Conservation (phyloP, 2,888 invertebrate genomes). For the Caradrina kadenii region DNA sequence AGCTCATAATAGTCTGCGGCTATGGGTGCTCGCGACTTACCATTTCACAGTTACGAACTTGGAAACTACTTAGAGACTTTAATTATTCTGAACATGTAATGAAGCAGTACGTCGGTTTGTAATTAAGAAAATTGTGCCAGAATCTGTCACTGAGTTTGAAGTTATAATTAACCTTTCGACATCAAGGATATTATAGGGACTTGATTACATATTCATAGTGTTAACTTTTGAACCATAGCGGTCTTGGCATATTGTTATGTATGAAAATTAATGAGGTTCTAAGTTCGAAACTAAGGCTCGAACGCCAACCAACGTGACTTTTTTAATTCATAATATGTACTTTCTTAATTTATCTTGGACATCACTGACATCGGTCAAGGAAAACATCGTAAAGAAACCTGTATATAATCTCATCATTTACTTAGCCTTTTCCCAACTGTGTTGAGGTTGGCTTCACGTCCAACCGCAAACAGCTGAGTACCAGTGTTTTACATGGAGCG, state of each 20-base stretch:
- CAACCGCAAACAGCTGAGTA: too few species aligned
- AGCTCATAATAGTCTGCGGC: conserved; percentile 47
- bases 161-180: conserved; percentile 55
- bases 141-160: conserved; percentile 58
- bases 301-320: too few species aligned
- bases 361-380: too few species aligned
- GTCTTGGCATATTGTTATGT: too few species aligned
- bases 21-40: conserved; percentile 37
- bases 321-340: too few species aligned
- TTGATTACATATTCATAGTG: conserved; percentile 21
- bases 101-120: conserved; percentile 56
- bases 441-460: too few species aligned
- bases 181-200: conserved; percentile 16
- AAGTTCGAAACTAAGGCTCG: too few species aligned
- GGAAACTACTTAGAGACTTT: conserved; percentile 64
- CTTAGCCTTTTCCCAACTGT: too few species aligned
- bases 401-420: too few species aligned
- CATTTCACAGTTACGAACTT: conserved; percentile 58
- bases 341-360: too few species aligned
- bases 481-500: too few species aligned
- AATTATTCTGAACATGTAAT: conserved; percentile 65
- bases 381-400: too few species aligned
- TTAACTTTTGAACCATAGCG: neutral
- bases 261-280: neutral
- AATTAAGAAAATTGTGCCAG: conserved; percentile 60